These are phyloP conservation scores for Microctonus hyperodae DNA, from an alignment of 2,888 invertebrate species.

Conservation along the genomic window DNA sequence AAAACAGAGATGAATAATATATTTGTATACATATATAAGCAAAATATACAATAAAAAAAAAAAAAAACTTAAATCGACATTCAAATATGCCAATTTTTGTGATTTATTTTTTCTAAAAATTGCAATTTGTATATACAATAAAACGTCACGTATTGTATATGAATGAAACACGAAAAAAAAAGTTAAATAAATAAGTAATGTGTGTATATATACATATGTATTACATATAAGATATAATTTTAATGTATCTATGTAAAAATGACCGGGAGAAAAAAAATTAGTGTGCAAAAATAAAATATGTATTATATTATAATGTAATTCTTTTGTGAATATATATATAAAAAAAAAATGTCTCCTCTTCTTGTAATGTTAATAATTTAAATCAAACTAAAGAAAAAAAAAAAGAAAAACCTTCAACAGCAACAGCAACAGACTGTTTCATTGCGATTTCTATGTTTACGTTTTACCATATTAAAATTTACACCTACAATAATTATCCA, in stretches of 20 bases:
- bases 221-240: conserved; percentile 48
- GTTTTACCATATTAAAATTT: conserved; percentile 66
- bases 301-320: conserved; percentile 15
- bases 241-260: conserved; percentile 53
- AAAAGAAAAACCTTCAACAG: conserved; percentile 9
- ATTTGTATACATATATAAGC: conserved; percentile 36
- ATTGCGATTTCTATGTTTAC: conserved; percentile 39
- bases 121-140: conserved; percentile 34
- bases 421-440: conserved; percentile 50
- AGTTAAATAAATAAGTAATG: conserved; percentile 17
- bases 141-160: conserved; percentile 41
- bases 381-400: neutral
- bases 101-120: conserved; percentile 47
- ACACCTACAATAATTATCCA: conserved; percentile 67
- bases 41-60: conserved; percentile 33
- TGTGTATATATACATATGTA: conserved; percentile 29
- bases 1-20: conserved; percentile 40
- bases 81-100: conserved; percentile 43
- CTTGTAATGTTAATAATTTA: neutral
- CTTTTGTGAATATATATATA: neutral
- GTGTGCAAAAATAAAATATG: conserved; percentile 52
- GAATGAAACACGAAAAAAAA: conserved; percentile 2
- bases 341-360: neutral
- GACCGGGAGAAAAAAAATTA: conserved; percentile 37
- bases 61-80: conserved; percentile 28